Evolutionary conservation across 2,888 invertebrate genomes (phyloP), one percentile per base, ranked within the genome.

Genomic region (Hydriomena furcata): DNA sequence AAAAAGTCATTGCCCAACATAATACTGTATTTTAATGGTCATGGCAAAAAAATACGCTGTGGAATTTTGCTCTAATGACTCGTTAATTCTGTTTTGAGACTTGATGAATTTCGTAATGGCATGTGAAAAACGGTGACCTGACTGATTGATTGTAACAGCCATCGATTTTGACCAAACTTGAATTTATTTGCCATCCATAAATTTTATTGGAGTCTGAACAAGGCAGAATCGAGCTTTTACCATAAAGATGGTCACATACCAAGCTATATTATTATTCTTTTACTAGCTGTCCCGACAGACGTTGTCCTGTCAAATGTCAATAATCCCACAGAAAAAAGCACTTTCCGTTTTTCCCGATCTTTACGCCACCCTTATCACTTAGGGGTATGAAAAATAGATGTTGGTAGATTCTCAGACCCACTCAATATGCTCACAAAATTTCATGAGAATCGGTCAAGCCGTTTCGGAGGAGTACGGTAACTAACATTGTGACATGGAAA

Each of bases 61-160:
- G 81, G 82, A 79, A 85, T 86, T 84, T 77, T 68, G 77, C 71
- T 81, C 78, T 84, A 84, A 86, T 84, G 84, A 83, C 76, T 84
- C 70, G 83, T 82, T 83, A 82, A 82, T 80, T 84, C 84, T 76
- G 71, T 52, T 74, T 68, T 65, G 70, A 75, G 74, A 73, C 68
- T 71, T 76, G 84, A 76, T 80, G 80, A 81, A 83, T 84, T 83
- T 83, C 66, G 69, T 74, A 69, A 64, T 60, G 64, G 65, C 65
- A 58, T 69, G 83, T 68, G 76, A 83, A 68, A 65, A 69, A 63
- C 62, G 69, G 63, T 72, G 69, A 65, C 61, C 61, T 52, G 53
- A 7, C 52, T 51, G 56, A 59, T 49, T 47, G 47, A 55, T 52
- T 55, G 42, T 63, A 52, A 55, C 48, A 31, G 30, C 43, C 43